Base-by-base conservation (phyloP, 37 sponge, comb jelly and placozoan genomes). In the Ephydatia muelleri region DNA sequence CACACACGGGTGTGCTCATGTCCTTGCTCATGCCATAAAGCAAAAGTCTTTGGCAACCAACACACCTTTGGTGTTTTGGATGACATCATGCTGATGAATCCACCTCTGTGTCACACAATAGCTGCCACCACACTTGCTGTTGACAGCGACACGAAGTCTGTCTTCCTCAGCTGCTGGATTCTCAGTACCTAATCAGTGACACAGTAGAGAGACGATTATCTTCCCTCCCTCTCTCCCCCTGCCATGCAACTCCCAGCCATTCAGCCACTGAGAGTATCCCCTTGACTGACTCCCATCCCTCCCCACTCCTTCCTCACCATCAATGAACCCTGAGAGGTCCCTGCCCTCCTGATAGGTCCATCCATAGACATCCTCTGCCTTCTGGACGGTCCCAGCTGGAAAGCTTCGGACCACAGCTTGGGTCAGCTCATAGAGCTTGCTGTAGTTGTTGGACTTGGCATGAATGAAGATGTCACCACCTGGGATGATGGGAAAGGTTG, bases 401-500 rank as follows among this genome's bases (percentile, higher is more conserved):
- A 89, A 68, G 27, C 67, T 69, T 5, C 71, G 35, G 12, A 89
- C 21, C 23, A 89, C 22, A 30, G 37, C 48, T 21, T 89, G 67
- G 23, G 86, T 32, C 27, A 89, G 82, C 70, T 89, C 85, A 34
- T 35, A 89, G 31, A 89, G 68, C 14, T 85, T 85, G 33, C 86
- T 77, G 70, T 73, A 72, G 77, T 38, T 89, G 76, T 86, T 77
- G 66, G 76, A 65, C 81, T 89, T 89, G 67, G 90, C 90, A 80
- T 89, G 90, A 1, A 89, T 64, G 26, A 89, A 89, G 35, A 89
- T 85, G 43, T 89, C 90, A 16, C 90, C 90, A 65, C 90, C 90
- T 87, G 38, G 47, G 47, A 43, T 4, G 47, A 8, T 43, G 47
- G 47, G 47, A 43, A 43, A 8, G 8, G 8, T 43, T 8, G n/a